These are phyloP conservation scores for Drosophila pegasa DNA, from an alignment of 2,888 invertebrate species.

Conservation along the genomic window DNA sequence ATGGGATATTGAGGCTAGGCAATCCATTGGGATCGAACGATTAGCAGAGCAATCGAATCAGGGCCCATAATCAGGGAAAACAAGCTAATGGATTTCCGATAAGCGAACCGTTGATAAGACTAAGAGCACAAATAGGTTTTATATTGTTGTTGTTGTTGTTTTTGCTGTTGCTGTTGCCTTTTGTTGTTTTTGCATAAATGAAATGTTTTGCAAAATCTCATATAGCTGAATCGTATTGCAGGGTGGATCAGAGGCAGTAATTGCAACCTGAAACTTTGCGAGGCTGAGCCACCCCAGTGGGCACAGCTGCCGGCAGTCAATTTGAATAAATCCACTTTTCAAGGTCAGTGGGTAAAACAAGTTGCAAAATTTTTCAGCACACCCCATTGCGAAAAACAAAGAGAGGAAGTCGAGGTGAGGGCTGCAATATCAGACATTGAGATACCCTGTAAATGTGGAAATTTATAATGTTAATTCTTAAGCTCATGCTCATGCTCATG, in stretches of 20 bases:
- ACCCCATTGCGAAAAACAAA: constrained; percentile 52
- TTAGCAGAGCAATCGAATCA: constrained; percentile 65
- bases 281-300: constrained; percentile 54
- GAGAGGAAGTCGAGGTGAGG: constrained; percentile 10
- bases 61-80: constrained; percentile 33
- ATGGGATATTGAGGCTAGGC: constrained; percentile 11
- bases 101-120: constrained; percentile 60
- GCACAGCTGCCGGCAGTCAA: constrained; percentile 64
- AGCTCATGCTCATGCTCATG: too few relatives aligned
- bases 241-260: constrained; percentile 12
- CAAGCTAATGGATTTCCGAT: constrained; percentile 67
- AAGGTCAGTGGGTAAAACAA: constrained; percentile 84
- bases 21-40: constrained; percentile 65
- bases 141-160: constrained; percentile 1
- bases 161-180: constrained; percentile 15
- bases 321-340: constrained; percentile 82
- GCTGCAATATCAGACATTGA: not conserved
- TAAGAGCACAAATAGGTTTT: constrained; percentile 30
- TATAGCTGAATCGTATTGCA: constrained; percentile 20
- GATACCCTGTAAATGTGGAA: constrained; percentile 19
- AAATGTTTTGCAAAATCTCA: constrained; percentile 51
- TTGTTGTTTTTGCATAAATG: constrained; percentile 45
- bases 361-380: constrained; percentile 66
- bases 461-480: not conserved
- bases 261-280: constrained; percentile 57